phyloP scores from a whole-genome alignment of 2,888 invertebrate genomes.

The Pocota personata region DNA sequence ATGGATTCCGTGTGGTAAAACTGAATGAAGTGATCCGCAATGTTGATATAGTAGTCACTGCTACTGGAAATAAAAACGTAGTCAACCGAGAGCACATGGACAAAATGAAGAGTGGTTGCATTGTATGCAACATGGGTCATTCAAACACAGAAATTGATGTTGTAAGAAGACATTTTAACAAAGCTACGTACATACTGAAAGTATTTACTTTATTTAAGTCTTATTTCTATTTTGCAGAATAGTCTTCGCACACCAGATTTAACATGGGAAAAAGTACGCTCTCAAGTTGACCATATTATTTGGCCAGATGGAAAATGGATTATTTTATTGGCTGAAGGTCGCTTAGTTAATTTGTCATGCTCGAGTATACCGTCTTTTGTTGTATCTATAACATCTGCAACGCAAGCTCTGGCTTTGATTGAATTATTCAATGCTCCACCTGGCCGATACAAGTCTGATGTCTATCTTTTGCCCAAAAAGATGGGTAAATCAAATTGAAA shows the following conservation, averaged over 20 bases:
- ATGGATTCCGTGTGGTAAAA: conserved; percentile 97
- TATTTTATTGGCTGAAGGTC: conserved; percentile 96
- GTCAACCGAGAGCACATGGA: conserved; percentile 98
- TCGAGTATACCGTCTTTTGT: conserved; percentile 99
- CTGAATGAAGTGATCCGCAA: conserved; percentile 95
- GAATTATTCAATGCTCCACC: conserved; percentile 98
- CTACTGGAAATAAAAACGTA: conserved; percentile 98
- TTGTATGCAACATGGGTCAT: conserved; percentile 98
- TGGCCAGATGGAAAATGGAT: conserved; percentile 99
- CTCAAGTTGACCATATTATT: conserved; percentile 99
- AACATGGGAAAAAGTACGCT: conserved; percentile 98
- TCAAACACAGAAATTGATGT: conserved; percentile 98
- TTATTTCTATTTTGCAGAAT: conserved; percentile 84
- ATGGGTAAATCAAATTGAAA: conserved; percentile 88
- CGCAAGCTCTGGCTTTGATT: conserved; percentile 97
- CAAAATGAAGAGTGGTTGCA: conserved; percentile 97
- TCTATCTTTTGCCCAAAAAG: conserved; percentile 98
- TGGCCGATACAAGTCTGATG: conserved; percentile 97
- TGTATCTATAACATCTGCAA: conserved; percentile 98
- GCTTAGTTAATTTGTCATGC: conserved; percentile 97
- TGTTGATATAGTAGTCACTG: conserved; percentile 98
- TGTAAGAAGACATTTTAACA: conserved; percentile 82
- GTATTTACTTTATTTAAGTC: neutral
- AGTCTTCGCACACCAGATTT: conserved; percentile 96
- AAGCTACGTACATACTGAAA: neutral